Base-by-base conservation (phyloP, 2,888 invertebrate genomes). In the Nipponacmea schrenckii region DNA sequence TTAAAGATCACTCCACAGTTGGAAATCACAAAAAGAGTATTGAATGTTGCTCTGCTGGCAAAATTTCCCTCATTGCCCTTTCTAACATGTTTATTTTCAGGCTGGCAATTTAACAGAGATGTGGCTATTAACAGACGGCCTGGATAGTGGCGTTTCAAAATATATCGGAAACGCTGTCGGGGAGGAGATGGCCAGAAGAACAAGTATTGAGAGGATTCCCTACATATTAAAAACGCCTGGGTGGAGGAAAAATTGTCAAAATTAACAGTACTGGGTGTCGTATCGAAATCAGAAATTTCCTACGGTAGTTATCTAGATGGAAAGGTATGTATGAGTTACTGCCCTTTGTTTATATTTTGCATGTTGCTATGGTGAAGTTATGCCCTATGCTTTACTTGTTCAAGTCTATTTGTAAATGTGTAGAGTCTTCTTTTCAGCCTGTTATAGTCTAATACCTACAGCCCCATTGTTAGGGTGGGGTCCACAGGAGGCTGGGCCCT, bases 81-180 rank as follows among this genome's bases (percentile, higher is more conserved):
- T n/a, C n/a, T n/a, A n/a, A n/a, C n/a, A n/a, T n/a, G n/a, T n/a
- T 50, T 46, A 27, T 45, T 67, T 64, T 5, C 69, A 85, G 88
- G 87, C 88, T 67, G 88, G 87, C 15, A 87, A 87, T 76, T 83
- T 86, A 7, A 87, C 84, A 4, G 80, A 86, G 63, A 86, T 87
- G 85, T 88, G 88, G 88, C 84, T 88, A 39, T 73, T 88, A 7
- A 85, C 86, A 12, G 85, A 86, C 70, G 88, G 88, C 1, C 72
- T 84, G n/a, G 86, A 88, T 75, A 77, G 74, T 31, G 88, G 87
- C 0, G 78, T 87, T 15, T 74, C 87, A 1, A 85, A 85, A 71
- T 79, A 87, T 50, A 85, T 89, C 46, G 89, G 88, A 0, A 87
- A 89, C 71, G 88, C 88, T 8, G 81, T 87, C 2, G 75, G 79